Percentiles rank a stretch among this genome's conserved stretches.
phyloP scores from a whole-genome alignment of 2,113 vertebrate species.

The Antechinus flavipes region DNA sequence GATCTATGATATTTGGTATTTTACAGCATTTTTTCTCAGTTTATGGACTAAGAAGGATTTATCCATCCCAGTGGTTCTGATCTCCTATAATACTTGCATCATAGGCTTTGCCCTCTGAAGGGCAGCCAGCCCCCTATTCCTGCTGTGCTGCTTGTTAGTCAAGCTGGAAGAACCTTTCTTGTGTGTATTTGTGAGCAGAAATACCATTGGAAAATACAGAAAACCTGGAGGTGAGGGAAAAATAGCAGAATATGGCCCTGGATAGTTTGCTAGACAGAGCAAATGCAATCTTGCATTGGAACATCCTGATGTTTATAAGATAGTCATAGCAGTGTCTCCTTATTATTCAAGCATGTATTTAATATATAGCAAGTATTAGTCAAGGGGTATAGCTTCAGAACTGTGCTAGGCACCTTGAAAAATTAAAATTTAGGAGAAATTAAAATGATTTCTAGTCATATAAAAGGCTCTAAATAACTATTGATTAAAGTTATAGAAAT shows the following conservation, averaged over 20 bases:
- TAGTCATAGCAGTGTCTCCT: neutral
- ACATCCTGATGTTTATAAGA: neutral
- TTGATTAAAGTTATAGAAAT: too few relatives aligned
- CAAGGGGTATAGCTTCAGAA: neutral
- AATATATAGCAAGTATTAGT: too few relatives aligned
- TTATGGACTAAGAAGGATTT: neutral
- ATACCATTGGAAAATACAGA: neutral
- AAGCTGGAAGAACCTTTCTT: neutral
- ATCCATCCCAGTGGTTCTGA: neutral
- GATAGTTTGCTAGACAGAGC: neutral
- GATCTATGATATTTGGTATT: neutral
- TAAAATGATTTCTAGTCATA: too few relatives aligned
- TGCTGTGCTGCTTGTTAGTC: neutral
- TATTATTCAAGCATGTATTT: neutral
- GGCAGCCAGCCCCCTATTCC: neutral
- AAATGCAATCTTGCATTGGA: neutral
- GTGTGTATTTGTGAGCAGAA: neutral
- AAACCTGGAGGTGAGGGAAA: neutral
- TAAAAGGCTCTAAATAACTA: too few relatives aligned
- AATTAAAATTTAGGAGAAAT: neutral
- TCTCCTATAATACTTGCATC: neutral
- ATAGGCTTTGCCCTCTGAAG: neutral
- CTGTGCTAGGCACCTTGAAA: neutral
- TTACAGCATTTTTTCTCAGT: conserved; percentile 4
- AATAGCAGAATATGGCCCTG: neutral